A percentile compares a stretch with the other conserved stretches of the same genome.
Evolutionary conservation across 2,888 invertebrate species (phyloP).

Genomic region (Apamea sordens): DNA sequence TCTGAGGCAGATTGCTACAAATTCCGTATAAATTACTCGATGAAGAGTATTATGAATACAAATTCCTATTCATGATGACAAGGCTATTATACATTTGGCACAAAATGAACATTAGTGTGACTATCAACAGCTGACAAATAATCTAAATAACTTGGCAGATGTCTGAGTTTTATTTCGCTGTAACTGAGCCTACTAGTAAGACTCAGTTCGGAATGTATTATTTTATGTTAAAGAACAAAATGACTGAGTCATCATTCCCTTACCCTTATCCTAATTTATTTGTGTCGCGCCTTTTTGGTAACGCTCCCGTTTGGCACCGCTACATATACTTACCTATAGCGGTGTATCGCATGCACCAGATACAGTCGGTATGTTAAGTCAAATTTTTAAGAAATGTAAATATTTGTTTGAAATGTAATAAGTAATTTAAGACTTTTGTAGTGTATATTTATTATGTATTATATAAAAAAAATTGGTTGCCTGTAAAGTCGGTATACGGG

Average conservation of each 20-base stretch:
- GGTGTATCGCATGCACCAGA: too few relatives aligned
- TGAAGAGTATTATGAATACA: slow-evolving; percentile 37
- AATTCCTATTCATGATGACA: slow-evolving; percentile 41
- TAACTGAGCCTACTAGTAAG: neutral
- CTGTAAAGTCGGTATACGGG: too few relatives aligned
- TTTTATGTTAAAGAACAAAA: neutral
- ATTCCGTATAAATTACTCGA: slow-evolving; percentile 24
- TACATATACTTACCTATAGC: too few relatives aligned
- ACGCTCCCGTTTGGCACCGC: too few relatives aligned
- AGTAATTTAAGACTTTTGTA: too few relatives aligned
- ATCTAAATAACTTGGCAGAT: slow-evolving; percentile 2
- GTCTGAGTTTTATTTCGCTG: neutral
- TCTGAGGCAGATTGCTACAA: slow-evolving; percentile 14
- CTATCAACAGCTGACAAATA: slow-evolving; percentile 26
- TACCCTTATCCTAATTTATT: neutral
- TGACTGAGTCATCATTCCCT: neutral
- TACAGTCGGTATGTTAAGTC: too few relatives aligned
- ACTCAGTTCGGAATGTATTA: neutral
- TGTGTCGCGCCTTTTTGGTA: too few relatives aligned
- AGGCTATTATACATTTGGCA: slow-evolving; percentile 38
- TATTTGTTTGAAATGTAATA: too few relatives aligned
- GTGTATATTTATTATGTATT: too few relatives aligned
- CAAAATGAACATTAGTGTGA: slow-evolving; percentile 22
- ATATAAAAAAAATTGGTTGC: too few relatives aligned
- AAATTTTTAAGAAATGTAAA: too few relatives aligned